Evolutionary conservation across 2,797 vertebrate species (phyloP), one percentile per base, ranked within the genome.

Genomic region (Epinephelus coioides): DNA sequence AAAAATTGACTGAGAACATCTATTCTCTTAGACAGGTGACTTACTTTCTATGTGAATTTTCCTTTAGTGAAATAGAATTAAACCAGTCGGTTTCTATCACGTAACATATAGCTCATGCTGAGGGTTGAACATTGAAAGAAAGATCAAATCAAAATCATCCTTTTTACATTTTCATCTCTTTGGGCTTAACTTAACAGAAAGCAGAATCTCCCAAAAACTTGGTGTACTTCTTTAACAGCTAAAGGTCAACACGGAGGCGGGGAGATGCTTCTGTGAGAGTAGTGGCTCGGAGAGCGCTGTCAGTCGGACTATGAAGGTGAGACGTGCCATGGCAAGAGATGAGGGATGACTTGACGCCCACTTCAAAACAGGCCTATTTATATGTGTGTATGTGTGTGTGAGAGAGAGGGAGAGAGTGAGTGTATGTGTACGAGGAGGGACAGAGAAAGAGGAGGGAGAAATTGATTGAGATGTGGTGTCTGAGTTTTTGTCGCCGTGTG

Each of bases 251-350:
- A 38, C 2, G 6, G 47, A 81, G 68, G 57, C 9, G 23, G 17
- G 50, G 68, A 67, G 65, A 17, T 17, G 64, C 40, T 74, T 59
- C 56, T 83, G 57, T 46, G 76, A 67, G 67, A 64, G 69, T 8
- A 47, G 54, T 30, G 71, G 56, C 51, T 51, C 38, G 23, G 3
- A 56, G 74, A 38, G 44, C 9, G 18, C 68, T 53, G 72, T 74
- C 60, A 69, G 70, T 62, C 4, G 44, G 79, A 61, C 81, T 82
- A 59, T 80, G 85, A 88, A 89, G 82, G 72, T 73, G 63, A 70
- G 81, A 79, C 67, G 56, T 69, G 79, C 68, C 80, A 8, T 70
- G 80, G 46, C 50, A 82, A 67, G 78, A 80, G 81, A 67, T 60
- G 83, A 89, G 57, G 73, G 68, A 85, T 64, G 74, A 56, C 69